Evolutionary conservation across 2,888 invertebrate species (phyloP), one percentile per base, ranked within the genome.

Genomic region (Dynastes maya): DNA sequence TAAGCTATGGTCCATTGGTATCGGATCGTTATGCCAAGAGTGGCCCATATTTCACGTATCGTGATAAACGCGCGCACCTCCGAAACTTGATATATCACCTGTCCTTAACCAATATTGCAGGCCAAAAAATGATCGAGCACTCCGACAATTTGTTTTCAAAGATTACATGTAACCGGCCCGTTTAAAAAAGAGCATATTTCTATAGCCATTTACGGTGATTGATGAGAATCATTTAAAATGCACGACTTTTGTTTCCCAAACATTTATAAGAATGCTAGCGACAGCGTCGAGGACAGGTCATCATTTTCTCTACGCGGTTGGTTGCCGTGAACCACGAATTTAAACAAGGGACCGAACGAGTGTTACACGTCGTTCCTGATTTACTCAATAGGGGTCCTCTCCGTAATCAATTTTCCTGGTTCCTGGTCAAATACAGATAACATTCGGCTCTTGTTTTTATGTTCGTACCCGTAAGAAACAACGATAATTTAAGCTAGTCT

Each of bases 361-460:
- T 84, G 83, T 83, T 80, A 80, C 79, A 80, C 81, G 83, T 83
- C 83, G 82, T 81, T 78, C 76, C 83, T 83, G 84, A 84, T 84
- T 84, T 84, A 84, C 84, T 83, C 84, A 68, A 79, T 80, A 81
- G 83, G 84, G 83, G 81, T 80, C 58, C 81, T 79, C 70, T 71
- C 76, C 76, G 82, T 82, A 82, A 84, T 84, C 84, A 83, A 83
- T 84, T 84, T 82, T 80, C 81, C 81, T 78, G 79, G 82, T 81
- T 84, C 82, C 84, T 84, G 84, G 83, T 83, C 83, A 84, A 84
- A 84, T 83, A 83, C 80, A 83, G 84, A 84, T 84, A 84, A 82
- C 80, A 76, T 64, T 74, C 63, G 61, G 79, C 70, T 67, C 75
- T 79, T 75, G 75, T 78, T 74, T 78, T 78, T 78, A 61, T 61